A percentile compares a stretch with the other conserved stretches of the same genome.
phyloP scores from a whole-genome alignment of 2,113 vertebrate genomes.

The Erythrocercus mccallii region DNA sequence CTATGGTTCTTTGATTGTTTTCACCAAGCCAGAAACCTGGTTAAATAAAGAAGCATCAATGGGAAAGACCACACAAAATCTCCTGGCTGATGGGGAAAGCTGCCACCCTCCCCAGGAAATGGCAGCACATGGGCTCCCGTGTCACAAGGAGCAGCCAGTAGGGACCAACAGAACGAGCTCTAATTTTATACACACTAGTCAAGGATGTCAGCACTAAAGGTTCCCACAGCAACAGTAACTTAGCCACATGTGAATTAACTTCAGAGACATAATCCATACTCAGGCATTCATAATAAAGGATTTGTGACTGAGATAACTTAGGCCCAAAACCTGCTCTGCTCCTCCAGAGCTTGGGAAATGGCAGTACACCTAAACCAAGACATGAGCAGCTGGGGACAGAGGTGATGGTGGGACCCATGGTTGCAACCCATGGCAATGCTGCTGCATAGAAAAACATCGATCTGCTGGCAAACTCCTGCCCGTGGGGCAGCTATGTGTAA shows the following conservation, averaged over 20 bases:
- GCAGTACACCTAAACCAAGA: background rate
- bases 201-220: conserved; percentile 43
- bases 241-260: conserved; percentile 61
- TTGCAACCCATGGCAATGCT: background rate
- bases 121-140: background rate
- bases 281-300: background rate
- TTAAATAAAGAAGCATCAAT: background rate
- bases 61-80: background rate
- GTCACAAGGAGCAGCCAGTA: background rate
- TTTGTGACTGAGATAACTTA: background rate
- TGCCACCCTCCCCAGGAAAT: background rate
- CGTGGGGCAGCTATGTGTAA: background rate
- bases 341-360: background rate
- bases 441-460: background rate
- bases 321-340: background rate
- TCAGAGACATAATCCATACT: background rate
- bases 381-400: background rate
- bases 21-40: background rate
- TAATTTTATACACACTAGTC: conserved; percentile 36
- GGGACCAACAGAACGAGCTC: background rate
- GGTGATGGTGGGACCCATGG: background rate
- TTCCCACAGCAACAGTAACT: conserved; percentile 68
- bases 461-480: background rate
- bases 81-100: background rate
- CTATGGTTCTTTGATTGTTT: background rate